Evolutionary conservation across 2,888 invertebrate species (phyloP), one percentile per base, ranked within the genome.

Genomic region (Miltochrista miniata): DNA sequence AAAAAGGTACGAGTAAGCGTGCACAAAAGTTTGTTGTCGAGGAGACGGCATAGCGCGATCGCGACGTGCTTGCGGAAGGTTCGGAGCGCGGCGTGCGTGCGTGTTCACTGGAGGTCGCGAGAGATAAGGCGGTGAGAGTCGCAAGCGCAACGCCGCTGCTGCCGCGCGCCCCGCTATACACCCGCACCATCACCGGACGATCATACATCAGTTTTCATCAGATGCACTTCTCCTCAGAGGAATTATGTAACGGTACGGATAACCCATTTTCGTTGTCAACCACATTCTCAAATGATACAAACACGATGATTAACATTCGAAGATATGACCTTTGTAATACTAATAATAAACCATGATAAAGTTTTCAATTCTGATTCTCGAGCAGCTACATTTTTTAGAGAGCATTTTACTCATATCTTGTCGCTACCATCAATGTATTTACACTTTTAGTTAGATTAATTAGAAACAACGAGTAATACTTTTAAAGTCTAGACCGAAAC

Each of bases 41-140:
- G 68, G 68, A 69, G 83, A 76, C 79, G 83, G 81, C 89, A 89
- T 89, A 88, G 79, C 89, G 89, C 82, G 85, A 74, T 59, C 76
- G 79, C 82, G 82, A 74, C 78, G 74, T 76, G 76, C 54, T 66
- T 44, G 51, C 56, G 57, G 70, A 72, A 74, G 79, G 75, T 68
- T 70, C 75, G 79, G 77, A 78, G 79, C 87, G 83, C 83, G 76
- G 81, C 76, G 78, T 68, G 82, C 85, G 87, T 89, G 85, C 89
- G 89, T 89, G 89, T 87, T 83, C 85, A 81, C 79, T 90, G 89
- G 90, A 90, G 90, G 91, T 89, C 91, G 91, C 91, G 88, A 80
- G 85, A 91, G 91, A 91, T 91, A 91, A 91, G 90, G 80, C 83
- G 87, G 90, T 85, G 90, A 90, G 90, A 90, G 90, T 81, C 89